These are phyloP conservation scores for Drosophila carrolli DNA, from an alignment of 1,140 invertebrate genomes.

Conservation along the genomic window DNA sequence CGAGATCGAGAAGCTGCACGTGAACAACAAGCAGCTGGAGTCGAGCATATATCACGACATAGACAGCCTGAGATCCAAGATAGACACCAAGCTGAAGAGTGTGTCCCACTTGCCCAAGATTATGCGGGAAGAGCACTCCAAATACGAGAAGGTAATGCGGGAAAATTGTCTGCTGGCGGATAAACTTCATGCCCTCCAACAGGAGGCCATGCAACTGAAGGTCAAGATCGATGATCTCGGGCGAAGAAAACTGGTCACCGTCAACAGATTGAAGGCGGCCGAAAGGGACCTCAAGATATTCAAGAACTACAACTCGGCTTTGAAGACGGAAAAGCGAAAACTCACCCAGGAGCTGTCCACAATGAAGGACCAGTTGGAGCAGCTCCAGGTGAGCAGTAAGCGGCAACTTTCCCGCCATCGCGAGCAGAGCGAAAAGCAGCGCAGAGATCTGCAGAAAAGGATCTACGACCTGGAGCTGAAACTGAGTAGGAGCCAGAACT, in stretches of 20 bases:
- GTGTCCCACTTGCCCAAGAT: conserved; percentile 64
- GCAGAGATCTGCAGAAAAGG: conserved; percentile 73
- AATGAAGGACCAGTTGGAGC: conserved; percentile 63
- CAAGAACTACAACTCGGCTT: conserved; percentile 69
- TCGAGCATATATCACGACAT: conserved; percentile 65
- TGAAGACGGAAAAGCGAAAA: conserved; percentile 70
- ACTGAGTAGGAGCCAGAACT: conserved; percentile 74
- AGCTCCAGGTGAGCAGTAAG: conserved; percentile 61
- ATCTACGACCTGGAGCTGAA: conserved; percentile 77
- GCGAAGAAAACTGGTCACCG: conserved; percentile 59
- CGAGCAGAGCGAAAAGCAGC: conserved; percentile 76
- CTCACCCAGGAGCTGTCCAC: conserved; percentile 56
- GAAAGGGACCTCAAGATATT: conserved; percentile 79
- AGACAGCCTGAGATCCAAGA: conserved; percentile 63
- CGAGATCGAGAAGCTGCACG: conserved; percentile 76
- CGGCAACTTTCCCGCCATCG: conserved; percentile 67
- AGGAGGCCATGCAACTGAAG: conserved; percentile 66
- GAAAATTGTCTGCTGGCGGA: conserved; percentile 71
- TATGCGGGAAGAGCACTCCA: conserved; percentile 70
- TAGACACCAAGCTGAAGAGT: conserved; percentile 67
- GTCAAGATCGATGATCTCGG: conserved; percentile 73
- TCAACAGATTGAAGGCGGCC: conserved; percentile 70
- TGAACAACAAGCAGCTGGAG: conserved; percentile 75
- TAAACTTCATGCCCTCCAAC: conserved; percentile 61
- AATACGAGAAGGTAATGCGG: conserved; percentile 66